phyloP scores from a whole-genome alignment of 1,140 invertebrate genomes.

The Drosophila trapezifrons region DNA sequence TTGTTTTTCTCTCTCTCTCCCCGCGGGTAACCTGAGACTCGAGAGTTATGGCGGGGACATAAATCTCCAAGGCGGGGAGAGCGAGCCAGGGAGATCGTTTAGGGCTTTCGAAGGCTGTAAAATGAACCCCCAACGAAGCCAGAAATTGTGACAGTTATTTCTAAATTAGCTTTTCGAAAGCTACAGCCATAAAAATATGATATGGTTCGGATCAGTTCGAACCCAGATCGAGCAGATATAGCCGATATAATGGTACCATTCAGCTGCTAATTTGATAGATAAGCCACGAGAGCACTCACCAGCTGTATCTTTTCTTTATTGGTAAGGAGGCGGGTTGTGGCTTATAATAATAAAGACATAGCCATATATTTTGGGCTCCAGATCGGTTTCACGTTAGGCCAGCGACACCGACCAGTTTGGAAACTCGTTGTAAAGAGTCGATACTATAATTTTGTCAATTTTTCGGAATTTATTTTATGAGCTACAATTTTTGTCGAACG shows the following conservation, averaged over 20 bases:
- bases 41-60: constrained; percentile 44
- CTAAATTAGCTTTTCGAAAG: constrained; percentile 77
- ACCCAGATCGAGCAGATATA: constrained; percentile 48
- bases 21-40: constrained; percentile 42
- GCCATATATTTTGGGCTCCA: constrained; percentile 72
- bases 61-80: constrained; percentile 21
- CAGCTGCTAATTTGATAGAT: constrained; percentile 76
- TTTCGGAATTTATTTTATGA: constrained; percentile 81
- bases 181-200: constrained; percentile 68
- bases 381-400: constrained; percentile 73
- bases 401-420: constrained; percentile 64
- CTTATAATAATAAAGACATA: constrained; percentile 79
- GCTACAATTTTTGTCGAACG: constrained; percentile 65
- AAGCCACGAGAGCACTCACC: constrained; percentile 39
- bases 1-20: constrained; percentile 39
- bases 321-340: constrained; percentile 36
- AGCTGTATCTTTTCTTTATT: constrained; percentile 25
- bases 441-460: constrained; percentile 82
- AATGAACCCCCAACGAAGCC: constrained; percentile 70
- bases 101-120: constrained; percentile 55
- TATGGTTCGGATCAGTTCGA: constrained; percentile 37
- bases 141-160: constrained; percentile 75
- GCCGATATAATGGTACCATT: constrained; percentile 61
- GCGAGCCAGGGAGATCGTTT: constrained; percentile 32
- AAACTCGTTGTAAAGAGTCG: constrained; percentile 67